These are phyloP conservation scores for Chondrosia reniformis DNA, from an alignment of 37 sponge, comb jelly and placozoan species.

Conservation along the genomic window DNA sequence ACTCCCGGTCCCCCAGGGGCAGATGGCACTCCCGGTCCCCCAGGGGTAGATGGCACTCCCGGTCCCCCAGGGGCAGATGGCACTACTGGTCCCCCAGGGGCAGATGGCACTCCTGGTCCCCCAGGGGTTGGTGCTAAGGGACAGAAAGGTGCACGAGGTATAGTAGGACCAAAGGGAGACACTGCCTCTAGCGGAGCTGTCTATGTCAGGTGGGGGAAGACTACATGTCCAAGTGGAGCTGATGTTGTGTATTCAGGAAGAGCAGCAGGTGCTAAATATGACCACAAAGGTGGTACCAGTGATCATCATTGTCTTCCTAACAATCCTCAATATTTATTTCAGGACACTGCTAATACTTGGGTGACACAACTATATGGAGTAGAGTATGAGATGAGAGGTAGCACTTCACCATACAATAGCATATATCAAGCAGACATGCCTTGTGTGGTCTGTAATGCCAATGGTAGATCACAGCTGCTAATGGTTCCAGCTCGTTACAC, in stretches of 20 bases:
- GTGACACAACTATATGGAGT: background rate
- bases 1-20: background rate
- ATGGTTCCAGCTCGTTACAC: constrained; percentile 20
- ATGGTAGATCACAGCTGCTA: background rate
- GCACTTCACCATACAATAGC: constrained; percentile 1
- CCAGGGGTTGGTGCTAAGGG: background rate
- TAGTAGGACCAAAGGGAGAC: background rate
- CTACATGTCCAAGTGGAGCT: background rate
- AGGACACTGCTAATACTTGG: background rate
- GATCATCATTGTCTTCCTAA: constrained; percentile 21
- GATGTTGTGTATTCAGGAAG: background rate
- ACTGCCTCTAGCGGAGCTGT: background rate
- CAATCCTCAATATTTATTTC: constrained; percentile 14
- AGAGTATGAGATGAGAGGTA: constrained; percentile 18
- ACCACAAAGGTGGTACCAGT: constrained; percentile 14
- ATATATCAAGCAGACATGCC: constrained; percentile 7
- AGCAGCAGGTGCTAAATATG: constrained; percentile 4
- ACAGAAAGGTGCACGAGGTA: background rate
- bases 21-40: background rate
- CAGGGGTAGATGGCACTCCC: background rate
- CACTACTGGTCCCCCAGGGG: background rate
- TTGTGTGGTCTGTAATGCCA: constrained; percentile 19
- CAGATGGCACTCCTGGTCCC: background rate
- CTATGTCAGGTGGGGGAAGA: constrained; percentile 27
- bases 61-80: background rate